These are phyloP conservation scores for Arbacia lixula DNA, from an alignment of 53 echinoderm and acorn worm genomes.

Conservation along the genomic window DNA sequence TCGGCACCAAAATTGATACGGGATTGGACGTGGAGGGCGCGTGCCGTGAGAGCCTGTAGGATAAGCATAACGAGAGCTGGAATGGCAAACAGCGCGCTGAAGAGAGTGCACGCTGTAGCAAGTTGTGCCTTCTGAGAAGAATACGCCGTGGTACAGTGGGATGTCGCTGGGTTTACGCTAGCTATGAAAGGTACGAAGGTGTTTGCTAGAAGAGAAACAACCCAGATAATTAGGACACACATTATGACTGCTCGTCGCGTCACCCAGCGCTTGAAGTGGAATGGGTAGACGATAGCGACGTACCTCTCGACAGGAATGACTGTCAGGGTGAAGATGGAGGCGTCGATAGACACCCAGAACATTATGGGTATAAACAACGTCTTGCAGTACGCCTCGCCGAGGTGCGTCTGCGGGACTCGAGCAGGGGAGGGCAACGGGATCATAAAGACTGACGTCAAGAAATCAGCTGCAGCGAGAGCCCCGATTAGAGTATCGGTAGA, in stretches of 20 bases:
- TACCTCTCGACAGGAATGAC: constrained; percentile 17
- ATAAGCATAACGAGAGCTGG: not conserved
- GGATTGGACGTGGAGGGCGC: constrained; percentile 14
- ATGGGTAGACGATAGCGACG: constrained; percentile 16
- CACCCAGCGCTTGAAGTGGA: constrained; percentile 9
- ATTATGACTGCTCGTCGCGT: not conserved
- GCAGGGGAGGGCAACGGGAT: not conserved
- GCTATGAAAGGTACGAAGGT: not conserved
- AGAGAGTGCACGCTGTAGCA: not conserved
- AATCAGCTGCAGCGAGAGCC: constrained; percentile 24
- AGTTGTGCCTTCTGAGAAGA: not conserved
- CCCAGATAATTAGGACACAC: not conserved
- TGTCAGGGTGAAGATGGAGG: constrained; percentile 13
- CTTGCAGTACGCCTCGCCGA: constrained; percentile 5
- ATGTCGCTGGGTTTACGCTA: not conserved
- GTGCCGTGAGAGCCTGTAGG: not conserved
- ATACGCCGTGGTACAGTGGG: not conserved
- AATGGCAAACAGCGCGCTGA: not conserved
- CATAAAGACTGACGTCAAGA: constrained; percentile 21
- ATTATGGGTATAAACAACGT: constrained; percentile 4
- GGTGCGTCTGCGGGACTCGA: not conserved
- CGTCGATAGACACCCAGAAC: constrained; percentile 13
- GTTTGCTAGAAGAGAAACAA: not conserved
- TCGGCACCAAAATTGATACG: constrained; percentile 14
- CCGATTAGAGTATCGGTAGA: constrained; percentile 38